Evolutionary conservation across 2,888 invertebrate species (phyloP), one percentile per base, ranked within the genome.

Genomic region (Lycaena phlaeas): DNA sequence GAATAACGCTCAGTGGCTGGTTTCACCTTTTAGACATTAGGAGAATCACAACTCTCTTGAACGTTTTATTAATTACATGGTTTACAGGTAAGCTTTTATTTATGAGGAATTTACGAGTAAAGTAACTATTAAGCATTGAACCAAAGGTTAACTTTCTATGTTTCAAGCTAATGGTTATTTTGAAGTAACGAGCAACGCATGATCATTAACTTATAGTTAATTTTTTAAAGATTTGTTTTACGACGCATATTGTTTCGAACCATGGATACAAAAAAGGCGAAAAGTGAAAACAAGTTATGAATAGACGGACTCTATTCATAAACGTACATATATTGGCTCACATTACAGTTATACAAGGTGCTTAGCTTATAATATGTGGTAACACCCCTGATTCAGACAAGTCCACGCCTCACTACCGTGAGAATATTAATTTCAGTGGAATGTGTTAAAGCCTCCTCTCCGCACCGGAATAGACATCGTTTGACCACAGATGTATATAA

Each of bases 121-220:
- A 38, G 45, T 44, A 46, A 43, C 45, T 50, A 45, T 45, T 42
- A 37, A 39, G 44, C 41, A 46, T 44, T 38, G 40, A 29, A 40
- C 38, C 41, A 44, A 48, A 48, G 44, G 48, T 48, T 41, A 50
- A 36, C 62, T 68, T 70, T 68, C 62, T 62, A 57, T 51, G 51
- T 48, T 49, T 53, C 43, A 43, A 49, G 41, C 43, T 51, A 49
- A 51, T 34, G 34, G 34, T 34, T 18, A 34, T 60, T 39, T 39
- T 30, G 14, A 39, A 25, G 4, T 38, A 38, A 38, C 38, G 22
- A 39, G 30, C 39, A 44, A 22, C 11, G 34, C 4, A 34, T 7
- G 34, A 17, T 22, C 34, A 22, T 34, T 34, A 34, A 22, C 11
- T 9, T 18, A 14, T 34, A 34, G 22, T 22, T 34, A 34, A n/a